Percentiles rank a stretch among this genome's conserved stretches.
Conservation (phyloP, 2,888 invertebrate species). For the Zygogramma bicolorata region DNA sequence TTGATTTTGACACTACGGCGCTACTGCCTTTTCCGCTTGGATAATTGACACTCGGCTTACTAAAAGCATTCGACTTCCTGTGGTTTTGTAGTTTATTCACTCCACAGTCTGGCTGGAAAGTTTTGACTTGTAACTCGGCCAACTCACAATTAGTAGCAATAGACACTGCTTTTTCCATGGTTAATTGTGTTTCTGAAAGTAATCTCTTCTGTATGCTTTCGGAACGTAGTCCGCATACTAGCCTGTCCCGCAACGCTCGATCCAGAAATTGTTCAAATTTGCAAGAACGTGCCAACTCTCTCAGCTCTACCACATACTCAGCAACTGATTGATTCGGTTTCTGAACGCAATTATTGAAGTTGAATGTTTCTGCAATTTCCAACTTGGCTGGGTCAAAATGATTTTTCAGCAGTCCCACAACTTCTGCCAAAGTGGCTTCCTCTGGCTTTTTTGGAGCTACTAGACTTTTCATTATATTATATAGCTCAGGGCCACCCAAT, state of each 20-base stretch:
- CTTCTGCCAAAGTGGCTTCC: not conserved
- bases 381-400: constrained; percentile 2
- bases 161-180: constrained; percentile 12
- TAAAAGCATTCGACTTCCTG: constrained; percentile 10
- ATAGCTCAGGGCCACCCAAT: not conserved
- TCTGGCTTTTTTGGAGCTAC: too few species aligned
- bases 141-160: not conserved
- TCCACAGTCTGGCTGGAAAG: not conserved
- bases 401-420: not conserved
- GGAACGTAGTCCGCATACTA: constrained; percentile 24
- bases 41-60: constrained; percentile 26
- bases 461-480: not conserved
- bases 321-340: constrained; percentile 3
- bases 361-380: constrained; percentile 13
- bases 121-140: not conserved
- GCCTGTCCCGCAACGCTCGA: constrained; percentile 29
- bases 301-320: not conserved
- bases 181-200: constrained; percentile 28
- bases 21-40: not conserved
- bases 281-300: constrained; percentile 5
- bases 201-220: constrained; percentile 38
- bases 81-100: not conserved
- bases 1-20: not conserved
- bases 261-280: constrained; percentile 6
- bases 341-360: constrained; percentile 4